Conservation (phyloP, 2,888 invertebrate genomes). For the Tachina lurida region DNA sequence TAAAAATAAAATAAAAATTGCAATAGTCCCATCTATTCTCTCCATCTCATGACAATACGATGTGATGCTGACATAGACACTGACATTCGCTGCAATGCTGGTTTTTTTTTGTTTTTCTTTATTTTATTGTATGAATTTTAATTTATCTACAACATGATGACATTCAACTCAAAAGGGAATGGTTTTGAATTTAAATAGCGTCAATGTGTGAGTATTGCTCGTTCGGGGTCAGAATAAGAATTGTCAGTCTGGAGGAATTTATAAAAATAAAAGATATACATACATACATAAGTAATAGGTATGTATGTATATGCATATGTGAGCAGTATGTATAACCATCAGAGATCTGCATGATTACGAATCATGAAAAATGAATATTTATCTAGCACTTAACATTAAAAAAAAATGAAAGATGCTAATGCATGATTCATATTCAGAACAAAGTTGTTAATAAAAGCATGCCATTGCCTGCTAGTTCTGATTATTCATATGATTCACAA, state of each 20-base stretch:
- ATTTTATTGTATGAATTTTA: constrained; percentile 47
- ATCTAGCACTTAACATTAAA: no score
- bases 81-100: constrained; percentile 57
- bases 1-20: constrained; percentile 34
- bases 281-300: background rate
- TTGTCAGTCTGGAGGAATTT: constrained; percentile 31
- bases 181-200: constrained; percentile 52
- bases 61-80: constrained; percentile 64
- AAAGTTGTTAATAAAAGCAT: no score
- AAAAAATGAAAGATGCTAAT: no score
- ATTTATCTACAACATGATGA: constrained; percentile 55
- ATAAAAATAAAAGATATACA: background rate
- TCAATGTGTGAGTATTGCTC: constrained; percentile 17
- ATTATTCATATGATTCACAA: no score
- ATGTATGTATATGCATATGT: no score
- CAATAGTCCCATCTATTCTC: constrained; percentile 18
- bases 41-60: constrained; percentile 22
- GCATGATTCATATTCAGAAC: no score
- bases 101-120: background rate
- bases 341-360: no score
- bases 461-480: no score
- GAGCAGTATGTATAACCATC: no score
- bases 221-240: constrained; percentile 10
- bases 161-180: constrained; percentile 58
- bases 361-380: no score